A percentile compares a stretch with the other conserved stretches of the same genome.
Evolutionary conservation across 2,888 invertebrate genomes (phyloP).

Genomic region (Drosophila paramelanica): DNA sequence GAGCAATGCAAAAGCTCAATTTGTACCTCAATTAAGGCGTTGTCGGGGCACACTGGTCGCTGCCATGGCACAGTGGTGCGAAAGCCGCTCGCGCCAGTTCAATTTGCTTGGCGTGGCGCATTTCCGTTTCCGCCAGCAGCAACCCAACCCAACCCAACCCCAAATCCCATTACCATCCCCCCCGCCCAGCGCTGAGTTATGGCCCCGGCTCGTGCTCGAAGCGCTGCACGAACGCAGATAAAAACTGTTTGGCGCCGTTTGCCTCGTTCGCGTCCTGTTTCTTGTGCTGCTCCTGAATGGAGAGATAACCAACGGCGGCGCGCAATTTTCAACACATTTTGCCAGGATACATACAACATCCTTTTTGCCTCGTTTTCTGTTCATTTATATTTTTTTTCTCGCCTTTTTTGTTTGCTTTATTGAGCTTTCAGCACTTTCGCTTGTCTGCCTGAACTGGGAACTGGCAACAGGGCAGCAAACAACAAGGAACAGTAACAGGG

Average conservation of each 20-base stretch:
- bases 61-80: slow-evolving; percentile 74
- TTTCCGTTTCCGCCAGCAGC: slow-evolving; percentile 66
- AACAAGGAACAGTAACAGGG: slow-evolving; percentile 2
- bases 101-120: slow-evolving; percentile 67
- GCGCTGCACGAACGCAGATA: slow-evolving; percentile 79
- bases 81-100: slow-evolving; percentile 41
- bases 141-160: not conserved
- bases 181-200: slow-evolving; percentile 64
- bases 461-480: slow-evolving; percentile 12
- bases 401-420: slow-evolving; percentile 66
- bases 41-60: slow-evolving; percentile 40
- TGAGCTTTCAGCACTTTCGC: slow-evolving; percentile 81
- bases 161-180: no score
- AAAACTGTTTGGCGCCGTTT: slow-evolving; percentile 69
- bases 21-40: slow-evolving; percentile 83
- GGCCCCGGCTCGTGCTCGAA: slow-evolving; percentile 65
- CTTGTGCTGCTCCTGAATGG: slow-evolving; percentile 66
- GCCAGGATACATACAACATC: slow-evolving; percentile 56
- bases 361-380: slow-evolving; percentile 42
- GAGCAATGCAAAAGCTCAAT: slow-evolving; percentile 72
- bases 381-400: slow-evolving; percentile 6
- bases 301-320: slow-evolving; percentile 80
- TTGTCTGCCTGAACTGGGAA: slow-evolving; percentile 24
- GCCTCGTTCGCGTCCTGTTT: slow-evolving; percentile 2
- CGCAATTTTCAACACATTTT: slow-evolving; percentile 81